Evolutionary conservation across 2,113 vertebrate species (phyloP), one percentile per base, ranked within the genome.

Genomic region (Mohoua ochrocephala): DNA sequence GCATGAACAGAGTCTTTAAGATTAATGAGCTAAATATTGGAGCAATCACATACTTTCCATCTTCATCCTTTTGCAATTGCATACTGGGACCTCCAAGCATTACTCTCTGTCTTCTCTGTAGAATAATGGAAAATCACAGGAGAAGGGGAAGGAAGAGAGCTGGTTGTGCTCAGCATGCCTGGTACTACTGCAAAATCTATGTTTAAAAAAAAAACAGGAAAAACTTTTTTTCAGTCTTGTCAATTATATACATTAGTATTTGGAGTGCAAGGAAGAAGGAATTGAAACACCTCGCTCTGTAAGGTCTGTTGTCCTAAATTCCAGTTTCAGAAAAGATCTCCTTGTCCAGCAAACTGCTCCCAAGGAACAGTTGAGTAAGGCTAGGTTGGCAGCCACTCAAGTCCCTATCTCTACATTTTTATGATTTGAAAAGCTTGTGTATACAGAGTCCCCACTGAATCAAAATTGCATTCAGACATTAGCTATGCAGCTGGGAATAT

Each of bases 331-430:
- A 79, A 79, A 81, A 63, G 31, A 59, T 85, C 42, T 87, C 86
- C 96, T 85, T 91, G 88, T 92, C 89, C 89, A 37, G 47, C 61
- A 89, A 94, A 80, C 54, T 50, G 70, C 84, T 95, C 92, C 94
- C 77, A 91, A 85, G 91, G 87, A 96, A 31, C 42, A 61, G 37
- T 42, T 82, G 91, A 96, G 94, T 84, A 86, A 92, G 87, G 89
- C 90, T 56, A 54, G 50, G 42, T 53, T 97, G 97, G 96, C 96
- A 91, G 60, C 39, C 54, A 42, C 87, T 95, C 94, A 89, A 35
- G 57, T 95, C 87, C 90, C 87, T 87, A 80, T 93, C 94, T 93
- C 93, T 96, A 37, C 83, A 70, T 90, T 96, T 96, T 86, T 84
- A 52, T 91, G 71, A 85, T 95, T 93, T 96, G 31, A 90, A 86